Conservation (phyloP, 1,140 invertebrate genomes). For the Drosophila seguyi region DNA sequence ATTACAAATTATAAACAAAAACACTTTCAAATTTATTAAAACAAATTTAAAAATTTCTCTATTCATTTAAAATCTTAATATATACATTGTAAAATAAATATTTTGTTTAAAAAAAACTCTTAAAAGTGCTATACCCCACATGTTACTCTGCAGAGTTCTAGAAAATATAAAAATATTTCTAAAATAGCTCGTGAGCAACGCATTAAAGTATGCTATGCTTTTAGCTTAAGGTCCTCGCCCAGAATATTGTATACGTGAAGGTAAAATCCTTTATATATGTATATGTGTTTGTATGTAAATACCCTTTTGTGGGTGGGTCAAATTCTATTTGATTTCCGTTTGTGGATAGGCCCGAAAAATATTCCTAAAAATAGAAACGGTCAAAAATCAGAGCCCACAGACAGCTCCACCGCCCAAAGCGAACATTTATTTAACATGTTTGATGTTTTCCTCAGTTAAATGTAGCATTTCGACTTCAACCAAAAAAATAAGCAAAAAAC, state of each 20-base stretch:
- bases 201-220: slow-evolving; percentile 58
- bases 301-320: slow-evolving; percentile 11
- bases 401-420: slow-evolving; percentile 19
- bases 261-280: not conserved
- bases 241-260: not conserved
- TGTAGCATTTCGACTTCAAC: slow-evolving; percentile 33
- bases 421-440: slow-evolving; percentile 47
- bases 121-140: not conserved
- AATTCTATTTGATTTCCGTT: slow-evolving; percentile 61
- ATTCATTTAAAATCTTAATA: too few species aligned
- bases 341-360: slow-evolving; percentile 12
- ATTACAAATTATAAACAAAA: too few species aligned
- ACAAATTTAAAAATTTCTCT: too few species aligned
- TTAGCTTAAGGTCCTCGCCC: not conserved
- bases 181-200: slow-evolving; percentile 25
- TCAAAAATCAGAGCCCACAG: slow-evolving; percentile 30
- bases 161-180: not conserved
- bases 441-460: slow-evolving; percentile 42
- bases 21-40: too few species aligned
- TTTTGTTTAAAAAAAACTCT: too few species aligned
- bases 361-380: slow-evolving; percentile 35
- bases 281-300: slow-evolving; percentile 11
- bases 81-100: too few species aligned
- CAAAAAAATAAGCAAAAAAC: slow-evolving; percentile 7
- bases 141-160: not conserved